These are phyloP conservation scores for Myathropa florea DNA, from an alignment of 2,888 invertebrate genomes.

Conservation along the genomic window DNA sequence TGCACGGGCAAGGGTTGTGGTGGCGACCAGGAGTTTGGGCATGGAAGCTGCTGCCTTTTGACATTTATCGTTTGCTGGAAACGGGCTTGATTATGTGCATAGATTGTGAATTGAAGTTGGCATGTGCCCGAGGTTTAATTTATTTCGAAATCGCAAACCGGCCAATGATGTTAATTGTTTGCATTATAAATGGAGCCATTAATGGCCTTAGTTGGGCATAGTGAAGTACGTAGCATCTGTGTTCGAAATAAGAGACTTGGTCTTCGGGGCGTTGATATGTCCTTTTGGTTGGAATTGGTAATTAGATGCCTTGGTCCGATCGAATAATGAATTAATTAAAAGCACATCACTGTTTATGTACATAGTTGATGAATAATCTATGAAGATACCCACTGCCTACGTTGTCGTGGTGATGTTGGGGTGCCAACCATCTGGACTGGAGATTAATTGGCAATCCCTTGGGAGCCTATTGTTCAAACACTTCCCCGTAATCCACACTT, in stretches of 20 bases:
- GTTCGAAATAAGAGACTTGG: neutral
- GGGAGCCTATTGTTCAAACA: too few relatives aligned
- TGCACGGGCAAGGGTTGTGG: neutral
- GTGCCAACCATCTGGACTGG: too few relatives aligned
- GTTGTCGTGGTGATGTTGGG: neutral
- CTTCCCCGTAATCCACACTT: too few relatives aligned
- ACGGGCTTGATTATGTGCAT: neutral
- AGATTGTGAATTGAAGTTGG: slow-evolving; percentile 8
- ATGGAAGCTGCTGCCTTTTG: neutral
- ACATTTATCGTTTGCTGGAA: neutral
- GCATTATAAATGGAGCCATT: slow-evolving; percentile 12
- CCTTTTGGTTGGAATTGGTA: neutral
- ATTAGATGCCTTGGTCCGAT: neutral
- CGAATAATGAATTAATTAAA: neutral
- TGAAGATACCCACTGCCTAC: neutral
- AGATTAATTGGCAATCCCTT: neutral
- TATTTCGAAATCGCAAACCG: slow-evolving; percentile 4
- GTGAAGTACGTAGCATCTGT: neutral
- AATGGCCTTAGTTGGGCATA: neutral
- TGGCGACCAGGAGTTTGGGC: neutral
- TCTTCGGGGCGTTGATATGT: neutral
- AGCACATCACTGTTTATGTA: neutral
- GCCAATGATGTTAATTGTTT: neutral
- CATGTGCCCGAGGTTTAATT: neutral
- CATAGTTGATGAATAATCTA: neutral